Evolutionary conservation across 35 echinoderm and acorn worm species (phyloP).

Genomic region (Anneissia japonica): DNA sequence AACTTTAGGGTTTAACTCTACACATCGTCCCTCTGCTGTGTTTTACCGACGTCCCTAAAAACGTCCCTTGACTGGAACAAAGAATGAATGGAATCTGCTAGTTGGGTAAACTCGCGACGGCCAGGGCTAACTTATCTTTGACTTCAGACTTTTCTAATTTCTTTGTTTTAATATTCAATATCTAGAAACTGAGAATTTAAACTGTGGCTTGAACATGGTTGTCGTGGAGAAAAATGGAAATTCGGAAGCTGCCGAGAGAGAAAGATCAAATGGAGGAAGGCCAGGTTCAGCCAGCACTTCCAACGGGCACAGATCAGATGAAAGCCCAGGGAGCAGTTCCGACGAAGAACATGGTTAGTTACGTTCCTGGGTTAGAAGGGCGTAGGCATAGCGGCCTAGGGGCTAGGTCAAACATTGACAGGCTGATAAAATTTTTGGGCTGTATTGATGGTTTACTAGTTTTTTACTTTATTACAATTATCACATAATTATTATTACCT

Average conservation of each 20-base stretch:
- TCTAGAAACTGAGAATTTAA: neutral
- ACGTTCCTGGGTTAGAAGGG: too few species aligned
- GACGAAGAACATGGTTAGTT: slow-evolving; percentile 83
- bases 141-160: neutral
- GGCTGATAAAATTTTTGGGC: too few species aligned
- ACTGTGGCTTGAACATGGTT: slow-evolving; percentile 40
- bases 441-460: too few species aligned
- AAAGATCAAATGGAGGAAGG: slow-evolving; percentile 58
- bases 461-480: too few species aligned
- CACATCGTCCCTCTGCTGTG: neutral
- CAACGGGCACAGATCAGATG: slow-evolving; percentile 62
- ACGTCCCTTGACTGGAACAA: neutral
- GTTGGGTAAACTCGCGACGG: neutral
- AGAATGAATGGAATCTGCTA: neutral
- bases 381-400: too few species aligned
- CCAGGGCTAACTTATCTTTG: neutral
- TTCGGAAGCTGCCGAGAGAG: slow-evolving; percentile 78
- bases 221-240: slow-evolving; percentile 85
- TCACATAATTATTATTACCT: too few species aligned
- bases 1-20: neutral
- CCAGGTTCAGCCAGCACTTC: slow-evolving; percentile 1
- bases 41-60: neutral
- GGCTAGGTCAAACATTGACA: too few species aligned
- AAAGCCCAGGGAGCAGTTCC: slow-evolving; percentile 90
- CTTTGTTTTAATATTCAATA: neutral